A percentile compares a stretch with the other conserved stretches of the same genome.
Evolutionary conservation across 2,888 invertebrate genomes (phyloP).

Genomic region (Neoaliturus tenellus): DNA sequence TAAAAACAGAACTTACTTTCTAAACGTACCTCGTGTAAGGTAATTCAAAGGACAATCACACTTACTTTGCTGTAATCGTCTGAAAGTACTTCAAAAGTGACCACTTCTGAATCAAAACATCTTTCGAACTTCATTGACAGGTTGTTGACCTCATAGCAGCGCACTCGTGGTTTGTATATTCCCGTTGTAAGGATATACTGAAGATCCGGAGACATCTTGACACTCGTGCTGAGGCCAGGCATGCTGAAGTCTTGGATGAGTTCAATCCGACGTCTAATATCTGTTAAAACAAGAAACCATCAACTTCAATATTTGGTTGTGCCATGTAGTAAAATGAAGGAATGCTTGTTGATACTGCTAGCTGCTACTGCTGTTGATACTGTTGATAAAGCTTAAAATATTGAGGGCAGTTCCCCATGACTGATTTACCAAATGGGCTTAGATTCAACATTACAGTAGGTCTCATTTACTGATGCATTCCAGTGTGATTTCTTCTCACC

Average conservation of each 20-base stretch:
- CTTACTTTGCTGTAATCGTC: constrained; percentile 97
- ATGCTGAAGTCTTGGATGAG: constrained; percentile 99
- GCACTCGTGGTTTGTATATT: constrained; percentile 96
- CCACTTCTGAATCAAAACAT: constrained; percentile 97
- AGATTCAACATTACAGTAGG: no score
- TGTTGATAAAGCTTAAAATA: no score
- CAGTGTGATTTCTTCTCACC: no score
- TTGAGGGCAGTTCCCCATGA: no score
- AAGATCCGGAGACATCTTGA: constrained; percentile 92
- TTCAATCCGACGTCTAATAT: constrained; percentile 93
- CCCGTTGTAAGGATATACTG: constrained; percentile 96
- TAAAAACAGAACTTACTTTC: no score
- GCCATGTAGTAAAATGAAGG: no score
- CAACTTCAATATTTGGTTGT: no score
- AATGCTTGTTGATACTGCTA: no score
- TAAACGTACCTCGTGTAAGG: no score
- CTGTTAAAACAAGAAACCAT: constrained; percentile 72
- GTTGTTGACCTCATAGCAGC: constrained; percentile 97
- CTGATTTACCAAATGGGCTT: no score
- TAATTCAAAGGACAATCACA: not conserved
- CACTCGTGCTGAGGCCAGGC: constrained; percentile 93
- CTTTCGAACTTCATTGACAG: constrained; percentile 98
- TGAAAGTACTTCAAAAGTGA: constrained; percentile 94
- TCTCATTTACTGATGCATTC: no score
- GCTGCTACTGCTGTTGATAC: no score